Conservation (phyloP, 2,888 invertebrate species). For the Torymus auratus region DNA sequence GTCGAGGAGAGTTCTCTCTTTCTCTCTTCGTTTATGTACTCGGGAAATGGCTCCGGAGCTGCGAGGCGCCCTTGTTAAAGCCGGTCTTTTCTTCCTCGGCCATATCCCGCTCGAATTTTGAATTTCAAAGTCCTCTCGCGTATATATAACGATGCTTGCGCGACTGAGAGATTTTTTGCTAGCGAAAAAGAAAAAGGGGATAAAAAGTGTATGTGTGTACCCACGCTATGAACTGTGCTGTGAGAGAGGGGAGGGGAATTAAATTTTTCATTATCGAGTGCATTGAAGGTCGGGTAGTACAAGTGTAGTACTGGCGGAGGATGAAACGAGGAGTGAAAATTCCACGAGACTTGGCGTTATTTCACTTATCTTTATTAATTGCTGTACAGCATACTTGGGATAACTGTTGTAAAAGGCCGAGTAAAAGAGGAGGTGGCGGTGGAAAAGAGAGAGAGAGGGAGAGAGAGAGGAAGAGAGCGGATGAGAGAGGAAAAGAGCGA, state of each 20-base stretch:
- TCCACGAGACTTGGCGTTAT: constrained; percentile 40
- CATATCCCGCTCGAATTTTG: constrained; percentile 42
- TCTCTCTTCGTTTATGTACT: constrained; percentile 46
- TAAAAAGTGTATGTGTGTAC: too few relatives aligned
- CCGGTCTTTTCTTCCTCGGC: constrained; percentile 8
- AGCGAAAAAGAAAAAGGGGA: neutral
- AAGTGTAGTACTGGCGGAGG: neutral
- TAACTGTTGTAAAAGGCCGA: constrained; percentile 48
- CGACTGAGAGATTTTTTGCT: neutral
- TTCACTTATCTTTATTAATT: constrained; percentile 60
- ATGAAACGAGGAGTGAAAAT: neutral
- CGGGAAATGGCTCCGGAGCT: constrained; percentile 43
- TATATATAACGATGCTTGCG: neutral
- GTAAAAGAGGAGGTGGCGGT: too few relatives aligned
- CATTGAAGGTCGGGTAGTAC: constrained; percentile 13
- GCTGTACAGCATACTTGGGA: constrained; percentile 55
- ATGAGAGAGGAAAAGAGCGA: neutral
- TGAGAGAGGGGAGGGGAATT: neutral
- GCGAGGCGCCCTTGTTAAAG: constrained; percentile 39
- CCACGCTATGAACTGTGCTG: too few relatives aligned
- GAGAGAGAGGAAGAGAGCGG: neutral
- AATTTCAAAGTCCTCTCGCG: constrained; percentile 39
- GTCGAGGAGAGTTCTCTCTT: constrained; percentile 16
- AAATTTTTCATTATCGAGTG: constrained; percentile 46
- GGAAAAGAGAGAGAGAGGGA: too few relatives aligned